Evolutionary conservation across 2,888 invertebrate species (phyloP), one percentile per base, ranked within the genome.

Genomic region (Artemia sinica): DNA sequence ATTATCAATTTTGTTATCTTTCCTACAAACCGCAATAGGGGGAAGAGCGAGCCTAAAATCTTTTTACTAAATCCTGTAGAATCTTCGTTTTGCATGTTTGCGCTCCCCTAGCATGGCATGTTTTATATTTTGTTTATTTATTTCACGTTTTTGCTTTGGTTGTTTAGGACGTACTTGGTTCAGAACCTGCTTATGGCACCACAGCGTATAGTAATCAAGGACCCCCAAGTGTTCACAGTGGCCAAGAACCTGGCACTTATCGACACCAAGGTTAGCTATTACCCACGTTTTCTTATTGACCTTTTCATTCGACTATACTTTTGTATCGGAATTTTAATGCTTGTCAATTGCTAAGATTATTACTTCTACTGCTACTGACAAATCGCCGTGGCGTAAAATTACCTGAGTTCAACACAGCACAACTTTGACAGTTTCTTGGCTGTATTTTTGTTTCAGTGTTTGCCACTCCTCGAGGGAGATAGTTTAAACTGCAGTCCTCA

Each of bases 151-250:
- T 41, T 58, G 66, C n/a, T 48, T 69, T 28, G 66, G 13, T 18
- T 67, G 52, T 69, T 85, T 77, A 91, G 90, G 93, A 91, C 80
- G 89, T 90, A 86, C 85, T 89, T 80, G 87, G 86, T 77, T 88
- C 90, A 76, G 92, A 92, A 79, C 91, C 91, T 81, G 86, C 89
- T 77, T 93, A 91, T 82, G 92, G 92, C 79, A 89, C 89, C 79
- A 85, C 91, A 83, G 63, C 63, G 10, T 58, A 58, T 58, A 93
- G 92, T 81, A 88, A 88, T 77, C 91, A 91, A 79, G 88, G 91
- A 78, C 90, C 91, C 75, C 90, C 91, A 75, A 87, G 87, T 78
- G 87, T 88, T 77, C 87, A 87, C 81, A 86, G 87, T 82, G 85
- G 85, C 76, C 86, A 87, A 75, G 85, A 86, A 75, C 85, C 86